phyloP scores from a whole-genome alignment of 2,797 vertebrate species.

The Morus bassanus region DNA sequence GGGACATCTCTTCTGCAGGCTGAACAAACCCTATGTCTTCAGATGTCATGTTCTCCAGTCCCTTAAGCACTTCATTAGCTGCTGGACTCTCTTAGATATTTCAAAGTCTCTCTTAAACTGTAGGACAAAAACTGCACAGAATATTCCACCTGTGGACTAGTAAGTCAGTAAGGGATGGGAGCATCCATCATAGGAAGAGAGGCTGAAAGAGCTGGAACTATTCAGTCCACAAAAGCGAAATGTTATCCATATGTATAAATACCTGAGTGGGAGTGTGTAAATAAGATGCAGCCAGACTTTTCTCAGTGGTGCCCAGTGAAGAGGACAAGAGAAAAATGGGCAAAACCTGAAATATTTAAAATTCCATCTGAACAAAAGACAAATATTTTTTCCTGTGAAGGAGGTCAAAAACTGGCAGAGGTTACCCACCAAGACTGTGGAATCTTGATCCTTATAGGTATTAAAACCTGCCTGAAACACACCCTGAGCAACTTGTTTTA shows the following conservation, averaged over 20 bases:
- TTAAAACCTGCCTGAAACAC: not conserved
- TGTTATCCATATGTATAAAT: not conserved
- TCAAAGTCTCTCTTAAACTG: not conserved
- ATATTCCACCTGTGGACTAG: not conserved
- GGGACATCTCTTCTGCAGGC: not conserved
- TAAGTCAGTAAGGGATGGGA: not conserved
- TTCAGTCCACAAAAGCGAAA: not conserved
- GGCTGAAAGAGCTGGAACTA: not conserved
- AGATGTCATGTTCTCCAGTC: not conserved
- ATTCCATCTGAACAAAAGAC: not conserved
- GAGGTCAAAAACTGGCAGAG: not conserved
- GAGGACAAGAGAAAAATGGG: not conserved
- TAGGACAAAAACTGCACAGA: not conserved
- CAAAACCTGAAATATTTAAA: not conserved
- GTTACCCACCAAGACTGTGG: not conserved
- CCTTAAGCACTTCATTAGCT: not conserved
- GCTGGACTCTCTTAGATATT: not conserved
- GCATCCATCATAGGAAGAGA: fast-evolving
- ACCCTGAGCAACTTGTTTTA: not conserved
- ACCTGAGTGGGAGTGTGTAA: not conserved
- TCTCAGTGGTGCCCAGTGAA: not conserved
- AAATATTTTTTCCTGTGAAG: not conserved
- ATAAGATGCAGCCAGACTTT: not conserved
- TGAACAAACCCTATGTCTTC: not conserved
- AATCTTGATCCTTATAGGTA: not conserved